Evolutionary conservation across 2,797 vertebrate genomes (phyloP), one percentile per base, ranked within the genome.

Genomic region (Scyliorhinus canicula): DNA sequence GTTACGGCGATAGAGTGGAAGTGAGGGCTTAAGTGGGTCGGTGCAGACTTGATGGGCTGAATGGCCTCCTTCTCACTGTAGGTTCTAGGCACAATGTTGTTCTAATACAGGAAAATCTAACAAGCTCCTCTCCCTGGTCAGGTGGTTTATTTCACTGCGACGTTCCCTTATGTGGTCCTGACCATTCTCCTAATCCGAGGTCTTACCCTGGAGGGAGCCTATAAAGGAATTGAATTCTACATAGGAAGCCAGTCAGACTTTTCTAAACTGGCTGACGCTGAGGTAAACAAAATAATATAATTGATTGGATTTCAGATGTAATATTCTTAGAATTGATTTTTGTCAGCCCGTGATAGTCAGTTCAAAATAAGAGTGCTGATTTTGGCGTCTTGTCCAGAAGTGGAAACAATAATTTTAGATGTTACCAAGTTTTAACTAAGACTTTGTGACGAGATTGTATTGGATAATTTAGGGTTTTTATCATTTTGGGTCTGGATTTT

Each of bases 91-190:
- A n/a, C n/a, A n/a, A n/a, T n/a, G n/a, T n/a, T n/a, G n/a, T n/a
- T n/a, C n/a, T n/a, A n/a, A 82, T 82, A 44, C 77, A 82, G 77
- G 19, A 82, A 82, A 44, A 82, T 82, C 77, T 47, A 82, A 47
- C 52, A 40, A 77, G 0, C 3, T 77, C 11, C n/a, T n/a, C 35
- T 88, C 26, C 85, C 57, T 88, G 28, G 2, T 57, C 85, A 88
- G 85, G 85, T 88, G 52, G 85, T 88, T 57, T 88, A 88, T 88
- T 57, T 88, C 85, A 88, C 85, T 52, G 85, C 52, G 12, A 88
- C 55, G 19, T 57, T 88, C 4, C 52, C 85, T 35, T 88, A 57
- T 35, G 52, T 88, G 85, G 31, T n/a, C 57, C 85, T 88, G 14
- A 57, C 28, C 85, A 88, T 88, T 4, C 24, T 88, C 50, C 85